A percentile compares a stretch with the other conserved stretches of the same genome.
These are phyloP conservation scores for Muscicapa comitata DNA, from an alignment of 2,797 vertebrate species.

Conservation along the genomic window DNA sequence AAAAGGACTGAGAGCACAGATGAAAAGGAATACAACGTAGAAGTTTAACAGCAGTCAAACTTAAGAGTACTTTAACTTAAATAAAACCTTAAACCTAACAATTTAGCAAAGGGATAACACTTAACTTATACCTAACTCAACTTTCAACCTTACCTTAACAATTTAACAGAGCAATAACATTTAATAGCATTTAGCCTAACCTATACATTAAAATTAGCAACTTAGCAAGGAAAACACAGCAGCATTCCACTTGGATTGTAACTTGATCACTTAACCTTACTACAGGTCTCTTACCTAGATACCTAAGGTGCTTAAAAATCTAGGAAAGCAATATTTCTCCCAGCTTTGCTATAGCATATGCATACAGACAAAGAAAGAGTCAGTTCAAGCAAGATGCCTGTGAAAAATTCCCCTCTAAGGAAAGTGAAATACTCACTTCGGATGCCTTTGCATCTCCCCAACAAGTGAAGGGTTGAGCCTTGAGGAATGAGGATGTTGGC, in stretches of 20 bases:
- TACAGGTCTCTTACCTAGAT: too few species aligned
- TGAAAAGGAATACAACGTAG: not conserved
- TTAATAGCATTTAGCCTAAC: too few species aligned
- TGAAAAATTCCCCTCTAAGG: not conserved
- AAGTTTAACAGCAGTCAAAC: not conserved
- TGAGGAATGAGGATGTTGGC: not conserved
- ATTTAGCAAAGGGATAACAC: not conserved
- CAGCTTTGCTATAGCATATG: too few species aligned
- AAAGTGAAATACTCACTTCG: not conserved
- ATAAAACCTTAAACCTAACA: not conserved
- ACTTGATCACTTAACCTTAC: too few species aligned
- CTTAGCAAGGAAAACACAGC: too few species aligned
- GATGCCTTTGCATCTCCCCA: not conserved
- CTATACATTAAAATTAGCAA: too few species aligned
- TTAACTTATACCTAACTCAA: not conserved
- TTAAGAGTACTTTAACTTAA: not conserved
- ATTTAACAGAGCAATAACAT: too few species aligned
- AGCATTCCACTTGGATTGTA: too few species aligned
- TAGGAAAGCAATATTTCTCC: too few species aligned
- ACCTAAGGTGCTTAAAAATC: too few species aligned
- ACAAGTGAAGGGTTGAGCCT: rapidly evolving
- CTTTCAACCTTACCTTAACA: not conserved
- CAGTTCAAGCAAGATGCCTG: not conserved
- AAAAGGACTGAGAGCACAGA: not conserved
- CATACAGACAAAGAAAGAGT: not conserved